Conservation (phyloP, 2,113 vertebrate species). For the Dolichallabes microphthalmus region DNA sequence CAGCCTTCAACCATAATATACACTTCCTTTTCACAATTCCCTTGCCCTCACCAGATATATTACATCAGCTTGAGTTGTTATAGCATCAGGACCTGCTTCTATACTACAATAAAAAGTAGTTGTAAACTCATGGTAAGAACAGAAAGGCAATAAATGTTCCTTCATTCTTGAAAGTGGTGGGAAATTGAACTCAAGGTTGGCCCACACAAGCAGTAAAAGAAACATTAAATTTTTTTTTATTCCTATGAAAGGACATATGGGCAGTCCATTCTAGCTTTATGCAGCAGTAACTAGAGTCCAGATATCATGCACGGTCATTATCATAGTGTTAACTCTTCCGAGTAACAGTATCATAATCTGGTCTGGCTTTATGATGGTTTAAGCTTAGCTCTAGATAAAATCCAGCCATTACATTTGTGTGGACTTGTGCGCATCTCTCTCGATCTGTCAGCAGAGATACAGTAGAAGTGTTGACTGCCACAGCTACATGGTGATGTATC, state of each 20-base stretch:
- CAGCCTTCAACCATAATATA: background rate
- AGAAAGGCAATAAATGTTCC: background rate
- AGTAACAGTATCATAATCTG: background rate
- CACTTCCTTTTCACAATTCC: slow-evolving; percentile 6
- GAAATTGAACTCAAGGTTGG: background rate
- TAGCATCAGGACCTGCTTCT: slow-evolving; percentile 34
- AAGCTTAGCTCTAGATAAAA: background rate
- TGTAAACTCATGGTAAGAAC: background rate
- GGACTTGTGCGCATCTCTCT: background rate
- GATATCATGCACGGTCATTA: background rate
- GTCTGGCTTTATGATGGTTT: background rate
- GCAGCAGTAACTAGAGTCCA: background rate
- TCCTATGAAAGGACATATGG: background rate
- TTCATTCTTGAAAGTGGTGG: background rate
- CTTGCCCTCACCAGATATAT: background rate
- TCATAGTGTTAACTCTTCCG: background rate
- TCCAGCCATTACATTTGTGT: background rate
- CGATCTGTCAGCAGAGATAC: background rate
- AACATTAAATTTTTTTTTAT: background rate
- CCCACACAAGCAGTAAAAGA: background rate
- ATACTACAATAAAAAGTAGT: background rate
- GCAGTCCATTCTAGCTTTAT: background rate
- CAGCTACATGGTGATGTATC: background rate
- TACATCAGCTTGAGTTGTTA: slow-evolving; percentile 21
- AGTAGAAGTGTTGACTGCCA: background rate